These are phyloP conservation scores for Pristionchus pacificus DNA, from an alignment of 1,140 invertebrate genomes.

Conservation along the genomic window DNA sequence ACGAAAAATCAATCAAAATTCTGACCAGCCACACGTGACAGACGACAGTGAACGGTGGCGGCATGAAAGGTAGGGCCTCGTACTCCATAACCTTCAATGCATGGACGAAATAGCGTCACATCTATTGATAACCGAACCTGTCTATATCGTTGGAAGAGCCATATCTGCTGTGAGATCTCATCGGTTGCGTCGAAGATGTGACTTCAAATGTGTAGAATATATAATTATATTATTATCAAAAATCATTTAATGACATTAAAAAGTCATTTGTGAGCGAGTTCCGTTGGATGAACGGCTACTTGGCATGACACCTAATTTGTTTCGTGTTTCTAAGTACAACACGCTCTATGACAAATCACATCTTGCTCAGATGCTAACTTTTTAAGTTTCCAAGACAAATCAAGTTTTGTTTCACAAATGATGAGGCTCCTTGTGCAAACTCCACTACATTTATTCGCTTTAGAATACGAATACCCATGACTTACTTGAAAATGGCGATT, in stretches of 20 bases:
- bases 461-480: conserved; percentile 66
- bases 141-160: conserved; percentile 96
- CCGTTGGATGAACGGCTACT: background rate
- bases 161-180: conserved; percentile 88
- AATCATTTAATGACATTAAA: no score
- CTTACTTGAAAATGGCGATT: conserved; percentile 94
- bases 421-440: conserved; percentile 62
- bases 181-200: conserved; percentile 95
- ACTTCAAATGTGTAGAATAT: conserved; percentile 52
- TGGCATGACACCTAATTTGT: no score
- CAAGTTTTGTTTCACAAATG: conserved; percentile 50
- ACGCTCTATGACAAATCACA: no score
- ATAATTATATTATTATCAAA: background rate
- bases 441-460: conserved; percentile 59
- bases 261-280: no score
- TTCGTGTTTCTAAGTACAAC: no score
- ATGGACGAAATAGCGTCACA: background rate
- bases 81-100: conserved; percentile 81
- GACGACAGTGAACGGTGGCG: conserved; percentile 84
- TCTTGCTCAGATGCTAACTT: no score
- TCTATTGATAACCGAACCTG: conserved; percentile 60
- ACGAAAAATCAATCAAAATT: no score
- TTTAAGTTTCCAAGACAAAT: conserved; percentile 2
- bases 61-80: conserved; percentile 87
- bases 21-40: conserved; percentile 75